Percentiles rank a stretch among this genome's conserved stretches.
Conservation (phyloP, 30 jellyfish, hydroid and myxozoan genomes). For the Pseudorhiza aurosa region DNA sequence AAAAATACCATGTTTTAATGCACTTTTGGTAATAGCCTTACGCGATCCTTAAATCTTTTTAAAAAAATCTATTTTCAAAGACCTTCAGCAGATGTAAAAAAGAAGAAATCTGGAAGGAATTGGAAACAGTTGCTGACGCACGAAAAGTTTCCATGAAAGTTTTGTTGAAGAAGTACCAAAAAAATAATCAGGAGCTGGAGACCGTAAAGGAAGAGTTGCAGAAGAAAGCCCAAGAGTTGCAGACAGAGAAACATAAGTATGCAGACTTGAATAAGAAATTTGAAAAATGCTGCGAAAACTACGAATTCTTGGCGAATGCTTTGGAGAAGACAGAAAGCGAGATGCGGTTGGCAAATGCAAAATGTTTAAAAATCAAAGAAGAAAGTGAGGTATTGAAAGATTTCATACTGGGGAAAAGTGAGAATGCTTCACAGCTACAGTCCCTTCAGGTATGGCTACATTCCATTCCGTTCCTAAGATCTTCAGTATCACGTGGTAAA, state of each 20-base stretch:
- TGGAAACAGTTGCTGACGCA: constrained; percentile 17
- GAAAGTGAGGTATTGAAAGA: constrained; percentile 2
- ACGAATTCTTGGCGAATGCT: background rate
- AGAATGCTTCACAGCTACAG: background rate
- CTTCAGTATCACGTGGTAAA: too few species aligned
- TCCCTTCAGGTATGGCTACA: constrained; percentile 1
- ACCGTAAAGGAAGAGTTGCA: background rate
- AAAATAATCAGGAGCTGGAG: background rate
- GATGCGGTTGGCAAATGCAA: background rate
- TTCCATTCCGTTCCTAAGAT: too few species aligned
- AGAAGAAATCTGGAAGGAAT: constrained; percentile 28
- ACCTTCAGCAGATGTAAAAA: constrained; percentile 7
- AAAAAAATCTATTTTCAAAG: background rate
- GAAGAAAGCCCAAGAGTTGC: background rate
- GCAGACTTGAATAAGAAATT: constrained; percentile 5
- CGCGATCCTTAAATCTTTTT: too few species aligned
- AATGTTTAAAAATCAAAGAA: constrained; percentile 9
- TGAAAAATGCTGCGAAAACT: constrained; percentile 11
- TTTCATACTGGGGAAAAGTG: background rate
- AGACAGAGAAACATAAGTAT: background rate
- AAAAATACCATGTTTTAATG: too few species aligned
- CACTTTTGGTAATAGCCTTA: too few species aligned
- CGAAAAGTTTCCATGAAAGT: constrained; percentile 16
- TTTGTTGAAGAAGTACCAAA: background rate
- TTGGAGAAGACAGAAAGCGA: constrained; percentile 11